Evolutionary conservation across 64 coral and sea anemone genomes (phyloP).

Genomic region (Pocillopora verrucosa): DNA sequence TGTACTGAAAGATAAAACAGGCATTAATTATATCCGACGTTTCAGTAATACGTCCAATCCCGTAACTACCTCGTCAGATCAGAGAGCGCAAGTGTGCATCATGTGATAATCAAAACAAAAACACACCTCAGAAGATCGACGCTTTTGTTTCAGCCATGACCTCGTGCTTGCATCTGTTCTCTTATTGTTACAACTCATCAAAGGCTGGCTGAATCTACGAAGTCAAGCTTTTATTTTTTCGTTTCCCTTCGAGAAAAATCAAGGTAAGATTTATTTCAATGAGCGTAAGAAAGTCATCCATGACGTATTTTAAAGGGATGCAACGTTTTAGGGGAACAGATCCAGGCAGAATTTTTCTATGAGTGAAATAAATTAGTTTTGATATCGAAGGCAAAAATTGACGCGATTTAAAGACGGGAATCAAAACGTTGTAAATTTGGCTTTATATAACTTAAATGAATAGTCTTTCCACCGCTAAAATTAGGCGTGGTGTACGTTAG

Average conservation of each 20-base stretch:
- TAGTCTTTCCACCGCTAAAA: neutral
- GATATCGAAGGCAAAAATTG: neutral
- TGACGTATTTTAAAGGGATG: neutral
- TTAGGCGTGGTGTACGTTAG: neutral
- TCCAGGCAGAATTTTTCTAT: neutral
- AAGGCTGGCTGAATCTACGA: neutral
- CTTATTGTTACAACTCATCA: neutral
- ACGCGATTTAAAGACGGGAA: neutral
- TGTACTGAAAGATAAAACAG: neutral
- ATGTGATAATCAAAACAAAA: conserved; percentile 43
- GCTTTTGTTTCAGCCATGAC: conserved; percentile 13
- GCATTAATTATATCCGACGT: neutral
- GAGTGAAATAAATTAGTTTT: neutral
- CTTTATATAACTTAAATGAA: neutral
- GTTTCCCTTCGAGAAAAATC: neutral
- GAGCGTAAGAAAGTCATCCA: neutral
- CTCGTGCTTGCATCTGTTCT: conserved; percentile 31
- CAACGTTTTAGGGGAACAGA: neutral
- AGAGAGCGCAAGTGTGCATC: neutral
- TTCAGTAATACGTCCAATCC: too few relatives aligned
- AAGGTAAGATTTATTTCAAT: conserved; percentile 1
- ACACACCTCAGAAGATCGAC: neutral
- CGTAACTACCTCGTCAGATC: neutral
- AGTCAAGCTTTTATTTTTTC: neutral
- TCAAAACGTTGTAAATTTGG: neutral